A percentile compares a stretch with the other conserved stretches of the same genome.
These are phyloP conservation scores for Nibea albiflora DNA, from an alignment of 2,113 vertebrate genomes.

Conservation along the genomic window DNA sequence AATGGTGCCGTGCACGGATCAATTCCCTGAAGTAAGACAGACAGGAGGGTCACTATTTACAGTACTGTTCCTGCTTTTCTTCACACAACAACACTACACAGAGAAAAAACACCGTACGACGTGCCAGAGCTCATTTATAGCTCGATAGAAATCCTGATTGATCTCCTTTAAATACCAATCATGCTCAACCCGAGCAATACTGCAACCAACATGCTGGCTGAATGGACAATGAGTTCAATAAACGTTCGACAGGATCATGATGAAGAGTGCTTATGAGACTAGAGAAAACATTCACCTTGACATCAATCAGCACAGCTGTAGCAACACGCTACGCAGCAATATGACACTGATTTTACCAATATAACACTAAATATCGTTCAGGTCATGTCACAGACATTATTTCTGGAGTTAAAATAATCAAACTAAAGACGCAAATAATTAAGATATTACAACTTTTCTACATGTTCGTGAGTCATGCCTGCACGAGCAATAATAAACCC, in stretches of 20 bases:
- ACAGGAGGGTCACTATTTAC: conserved; percentile 11
- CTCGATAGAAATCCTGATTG: conserved; percentile 23
- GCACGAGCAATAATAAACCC: background rate
- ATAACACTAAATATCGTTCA: background rate
- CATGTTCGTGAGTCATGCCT: background rate
- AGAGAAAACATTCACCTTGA: background rate
- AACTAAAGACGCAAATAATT: background rate
- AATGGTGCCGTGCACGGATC: background rate
- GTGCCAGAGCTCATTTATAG: conserved; percentile 2
- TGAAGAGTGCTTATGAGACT: background rate
- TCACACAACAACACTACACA: background rate
- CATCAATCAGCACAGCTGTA: background rate
- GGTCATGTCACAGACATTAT: background rate
- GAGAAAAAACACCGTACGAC: background rate
- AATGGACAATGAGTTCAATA: conserved; percentile 39
- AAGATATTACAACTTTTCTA: background rate
- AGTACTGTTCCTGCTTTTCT: background rate
- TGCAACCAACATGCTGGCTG: background rate
- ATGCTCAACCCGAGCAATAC: background rate
- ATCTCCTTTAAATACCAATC: conserved; percentile 14
- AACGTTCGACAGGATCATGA: conserved; percentile 3
- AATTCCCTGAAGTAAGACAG: background rate
- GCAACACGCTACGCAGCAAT: background rate
- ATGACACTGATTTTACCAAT: background rate
- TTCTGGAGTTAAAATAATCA: background rate